Base-by-base conservation (phyloP, 2,888 invertebrate genomes). In the Apodemia hepburni region DNA sequence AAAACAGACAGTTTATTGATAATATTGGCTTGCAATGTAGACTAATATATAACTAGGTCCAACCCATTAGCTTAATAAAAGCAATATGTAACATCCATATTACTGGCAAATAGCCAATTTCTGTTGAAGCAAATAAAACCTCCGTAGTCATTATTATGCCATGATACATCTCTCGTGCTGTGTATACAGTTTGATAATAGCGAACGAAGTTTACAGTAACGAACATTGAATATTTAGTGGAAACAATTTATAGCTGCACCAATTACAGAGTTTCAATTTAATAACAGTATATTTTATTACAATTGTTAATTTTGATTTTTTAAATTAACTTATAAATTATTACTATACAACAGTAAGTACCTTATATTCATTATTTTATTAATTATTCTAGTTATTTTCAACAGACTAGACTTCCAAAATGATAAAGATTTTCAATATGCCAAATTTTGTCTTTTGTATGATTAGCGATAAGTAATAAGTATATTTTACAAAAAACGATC, bases 1-100 rank as follows among this genome's bases (percentile, higher is more conserved):
- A 18, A 51, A 51, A 51, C 11, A 3, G 18, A 11, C 54, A 22
- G 18, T 54, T 27, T 22, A 54, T 54, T 54, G 27, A 54, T 54
- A 54, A 54, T 22, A 54, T 54, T 54, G 54, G 54, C 54, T 27
- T 22, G 54, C 18, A 54, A 54, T 54, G 27, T 22, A 54, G 18
- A 54, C 54, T 54, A 54, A 27, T 22, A 54, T 54, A 54, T 54
- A 54, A 54, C 54, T 54, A 54, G 54, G 22, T 15, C 54, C 54
- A 54, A 54, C 54, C 54, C 54, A 54, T 54, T 54, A 54, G 54
- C 54, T 54, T 54, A 54, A 54, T 27, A 54, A 54, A 54, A 54
- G 54, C 54, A 54, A 54, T 54, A 54, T 54, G 54, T 54, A 54
- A 54, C 54, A 54, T 27, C 54, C 54, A 54, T 54, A 54, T 54